phyloP scores from a whole-genome alignment of 2,888 invertebrate species.

The Lamproptera curius region DNA sequence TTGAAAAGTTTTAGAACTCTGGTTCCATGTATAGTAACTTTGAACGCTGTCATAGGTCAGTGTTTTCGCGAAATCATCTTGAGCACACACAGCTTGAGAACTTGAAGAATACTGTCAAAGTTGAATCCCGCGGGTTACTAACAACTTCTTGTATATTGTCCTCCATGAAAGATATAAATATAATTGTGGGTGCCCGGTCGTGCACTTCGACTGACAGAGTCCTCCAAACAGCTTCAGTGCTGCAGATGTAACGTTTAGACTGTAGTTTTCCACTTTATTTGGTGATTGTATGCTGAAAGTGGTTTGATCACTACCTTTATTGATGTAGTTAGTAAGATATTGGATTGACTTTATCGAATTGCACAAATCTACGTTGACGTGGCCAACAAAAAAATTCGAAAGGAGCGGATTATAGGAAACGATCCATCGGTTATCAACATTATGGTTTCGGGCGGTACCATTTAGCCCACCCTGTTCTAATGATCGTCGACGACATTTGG shows the following conservation, averaged over 20 bases:
- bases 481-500: constrained; percentile 28
- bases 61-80: too few relatives aligned
- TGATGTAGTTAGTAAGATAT: constrained; percentile 27
- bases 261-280: constrained; percentile 24
- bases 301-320: constrained; percentile 26
- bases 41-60: constrained; percentile 25
- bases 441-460: too few relatives aligned
- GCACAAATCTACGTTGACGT: constrained; percentile 29
- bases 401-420: constrained; percentile 27
- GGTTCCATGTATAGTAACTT: too few relatives aligned
- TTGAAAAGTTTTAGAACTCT: too few relatives aligned
- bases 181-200: too few relatives aligned
- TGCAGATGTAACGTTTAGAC: constrained; percentile 22
- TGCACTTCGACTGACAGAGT: constrained; percentile 2
- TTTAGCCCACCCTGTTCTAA: constrained; percentile 27
- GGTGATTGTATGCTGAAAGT: constrained; percentile 26
- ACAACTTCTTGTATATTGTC: background rate
- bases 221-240: constrained; percentile 1
- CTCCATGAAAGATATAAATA: too few relatives aligned
- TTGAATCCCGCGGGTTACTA: too few relatives aligned
- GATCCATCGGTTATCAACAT: constrained; percentile 30
- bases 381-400: constrained; percentile 25
- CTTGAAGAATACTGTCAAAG: background rate
- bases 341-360: too few relatives aligned
- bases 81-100: constrained; percentile 11